These are phyloP conservation scores for Nematostella vectensis DNA, from an alignment of 92 coral and sea anemone genomes.

Conservation along the genomic window DNA sequence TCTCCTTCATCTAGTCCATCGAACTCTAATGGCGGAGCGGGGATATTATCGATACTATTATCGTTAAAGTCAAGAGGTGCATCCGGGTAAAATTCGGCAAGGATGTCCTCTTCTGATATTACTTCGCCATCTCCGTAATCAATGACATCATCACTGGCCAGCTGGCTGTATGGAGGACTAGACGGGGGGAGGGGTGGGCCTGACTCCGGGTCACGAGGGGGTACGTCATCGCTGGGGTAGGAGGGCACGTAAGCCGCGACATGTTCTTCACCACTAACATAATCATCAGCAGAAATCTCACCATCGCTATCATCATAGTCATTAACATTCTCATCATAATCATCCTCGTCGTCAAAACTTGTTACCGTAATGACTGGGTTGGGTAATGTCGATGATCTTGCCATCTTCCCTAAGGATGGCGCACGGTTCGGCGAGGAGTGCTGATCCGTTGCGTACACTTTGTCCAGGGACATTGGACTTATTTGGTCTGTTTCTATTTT, in stretches of 20 bases:
- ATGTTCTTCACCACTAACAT: too few species aligned
- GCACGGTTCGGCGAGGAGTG: neutral
- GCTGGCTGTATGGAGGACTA: neutral
- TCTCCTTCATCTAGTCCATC: conserved; percentile 45
- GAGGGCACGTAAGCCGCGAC: neutral
- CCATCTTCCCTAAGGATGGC: neutral
- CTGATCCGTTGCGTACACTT: neutral
- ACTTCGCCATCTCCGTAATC: conserved; percentile 6
- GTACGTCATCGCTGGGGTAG: neutral
- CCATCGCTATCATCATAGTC: neutral
- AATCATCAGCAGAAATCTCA: conserved; percentile 1
- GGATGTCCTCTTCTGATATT: conserved; percentile 17
- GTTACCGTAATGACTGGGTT: conserved; percentile 71
- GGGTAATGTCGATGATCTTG: neutral
- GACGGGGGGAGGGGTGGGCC: neutral
- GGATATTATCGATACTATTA: conserved; percentile 21
- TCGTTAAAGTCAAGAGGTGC: conserved; percentile 38
- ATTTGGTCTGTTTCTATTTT: neutral
- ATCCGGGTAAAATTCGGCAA: conserved; percentile 31
- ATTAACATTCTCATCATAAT: conserved; percentile 4
- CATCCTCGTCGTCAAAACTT: conserved; percentile 62
- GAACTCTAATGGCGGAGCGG: conserved; percentile 58
- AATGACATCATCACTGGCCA: conserved; percentile 2
- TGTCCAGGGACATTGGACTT: neutral
- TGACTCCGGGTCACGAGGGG: neutral